These are phyloP conservation scores for Scortum barcoo DNA, from an alignment of 2,113 vertebrate genomes.

Conservation along the genomic window DNA sequence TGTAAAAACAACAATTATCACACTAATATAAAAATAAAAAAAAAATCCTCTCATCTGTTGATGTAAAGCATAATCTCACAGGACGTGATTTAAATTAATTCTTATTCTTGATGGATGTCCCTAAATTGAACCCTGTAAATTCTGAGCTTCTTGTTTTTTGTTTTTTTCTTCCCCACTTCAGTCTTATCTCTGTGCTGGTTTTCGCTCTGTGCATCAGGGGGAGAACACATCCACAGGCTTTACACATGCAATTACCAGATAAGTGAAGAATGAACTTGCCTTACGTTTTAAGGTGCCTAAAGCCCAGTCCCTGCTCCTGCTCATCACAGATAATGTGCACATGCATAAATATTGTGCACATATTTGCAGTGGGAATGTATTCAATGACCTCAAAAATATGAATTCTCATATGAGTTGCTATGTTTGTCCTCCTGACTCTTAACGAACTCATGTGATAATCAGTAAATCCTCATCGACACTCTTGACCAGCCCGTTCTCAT, in stretches of 20 bases:
- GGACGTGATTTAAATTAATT: slow-evolving; percentile 2
- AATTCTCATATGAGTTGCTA: not conserved
- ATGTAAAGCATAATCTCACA: not conserved
- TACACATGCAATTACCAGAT: slow-evolving; percentile 73
- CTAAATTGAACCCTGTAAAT: slow-evolving; percentile 56
- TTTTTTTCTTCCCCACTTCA: not conserved
- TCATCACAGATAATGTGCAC: slow-evolving; percentile 55
- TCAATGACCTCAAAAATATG: not conserved
- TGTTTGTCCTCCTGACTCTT: not conserved
- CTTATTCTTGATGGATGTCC: slow-evolving; percentile 31
- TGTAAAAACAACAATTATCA: not conserved
- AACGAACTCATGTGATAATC: not conserved
- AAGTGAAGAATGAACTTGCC: slow-evolving; percentile 54
- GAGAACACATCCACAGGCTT: slow-evolving; percentile 36
- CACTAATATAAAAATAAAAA: slow-evolving; percentile 1
- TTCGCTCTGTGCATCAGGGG: slow-evolving; percentile 33
- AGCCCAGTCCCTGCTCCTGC: slow-evolving; percentile 40
- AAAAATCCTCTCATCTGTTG: not conserved
- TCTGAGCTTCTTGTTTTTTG: slow-evolving; percentile 9
- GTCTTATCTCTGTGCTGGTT: slow-evolving; percentile 38
- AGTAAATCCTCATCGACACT: not conserved
- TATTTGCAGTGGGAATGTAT: slow-evolving; percentile 6
- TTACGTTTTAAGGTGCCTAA: slow-evolving; percentile 44
- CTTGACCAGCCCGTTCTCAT: not conserved
- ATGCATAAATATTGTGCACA: slow-evolving; percentile 11